A percentile compares a stretch with the other conserved stretches of the same genome.
These are phyloP conservation scores for Laothoe populi DNA, from an alignment of 2,888 invertebrate genomes.

Conservation along the genomic window DNA sequence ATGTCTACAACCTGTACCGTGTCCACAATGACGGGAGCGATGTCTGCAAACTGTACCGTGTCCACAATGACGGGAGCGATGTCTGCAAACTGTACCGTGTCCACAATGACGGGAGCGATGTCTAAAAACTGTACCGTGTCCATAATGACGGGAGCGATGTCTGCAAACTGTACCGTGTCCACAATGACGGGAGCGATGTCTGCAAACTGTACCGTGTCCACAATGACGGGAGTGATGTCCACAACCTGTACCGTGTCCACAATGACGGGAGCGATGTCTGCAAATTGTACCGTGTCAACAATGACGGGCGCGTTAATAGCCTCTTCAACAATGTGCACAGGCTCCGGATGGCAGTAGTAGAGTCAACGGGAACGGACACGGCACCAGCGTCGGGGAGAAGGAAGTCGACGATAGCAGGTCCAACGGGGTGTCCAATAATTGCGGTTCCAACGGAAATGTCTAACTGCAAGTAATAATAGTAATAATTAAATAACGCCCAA, in stretches of 20 bases:
- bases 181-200: slow-evolving; percentile 11
- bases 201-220: too few species aligned
- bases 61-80: slow-evolving; percentile 17
- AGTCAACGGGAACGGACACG: slow-evolving; percentile 31
- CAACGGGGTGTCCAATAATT: slow-evolving; percentile 32
- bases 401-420: slow-evolving; percentile 44
- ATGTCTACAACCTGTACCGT: neutral
- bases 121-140: too few species aligned
- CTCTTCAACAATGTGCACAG: slow-evolving; percentile 33
- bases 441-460: neutral
- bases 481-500: too few species aligned
- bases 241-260: slow-evolving; percentile 35
- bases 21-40: neutral
- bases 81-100: neutral
- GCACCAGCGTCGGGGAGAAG: slow-evolving; percentile 37
- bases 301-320: slow-evolving; percentile 32
- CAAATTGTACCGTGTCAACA: slow-evolving; percentile 32
- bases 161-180: neutral
- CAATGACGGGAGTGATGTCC: too few species aligned
- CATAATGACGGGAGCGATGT: slow-evolving; percentile 36
- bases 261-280: slow-evolving; percentile 33
- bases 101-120: slow-evolving; percentile 35
- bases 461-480: too few species aligned
- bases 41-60: neutral
- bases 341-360: slow-evolving; percentile 36